Evolutionary conservation across 2,888 invertebrate species (phyloP).

Genomic region (Himalopsyche tibetana): DNA sequence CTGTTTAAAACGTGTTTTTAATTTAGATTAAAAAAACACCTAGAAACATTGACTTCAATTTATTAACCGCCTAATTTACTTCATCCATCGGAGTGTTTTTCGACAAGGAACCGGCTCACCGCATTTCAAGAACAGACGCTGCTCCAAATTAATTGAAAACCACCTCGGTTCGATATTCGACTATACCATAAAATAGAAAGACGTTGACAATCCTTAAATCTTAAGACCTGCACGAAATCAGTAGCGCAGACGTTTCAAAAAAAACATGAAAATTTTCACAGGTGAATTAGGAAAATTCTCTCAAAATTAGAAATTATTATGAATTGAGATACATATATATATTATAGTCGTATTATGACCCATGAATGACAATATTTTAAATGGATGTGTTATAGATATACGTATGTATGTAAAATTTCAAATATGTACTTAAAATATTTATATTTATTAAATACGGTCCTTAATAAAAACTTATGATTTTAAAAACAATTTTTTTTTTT

Average conservation of each 20-base stretch:
- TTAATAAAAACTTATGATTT: too few relatives aligned
- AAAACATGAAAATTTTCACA: too few relatives aligned
- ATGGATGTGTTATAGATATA: too few relatives aligned
- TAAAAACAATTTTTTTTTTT: too few relatives aligned
- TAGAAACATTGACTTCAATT: neutral
- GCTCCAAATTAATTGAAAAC: constrained; percentile 40
- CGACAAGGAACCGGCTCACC: constrained; percentile 35
- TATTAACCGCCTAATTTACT: constrained; percentile 40
- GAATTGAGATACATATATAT: too few relatives aligned
- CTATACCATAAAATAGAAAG: constrained; percentile 1
- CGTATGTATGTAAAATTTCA: too few relatives aligned
- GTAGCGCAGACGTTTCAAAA: neutral
- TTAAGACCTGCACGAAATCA: constrained; percentile 4
- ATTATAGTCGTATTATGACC: too few relatives aligned
- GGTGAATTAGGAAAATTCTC: too few relatives aligned
- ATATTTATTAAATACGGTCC: too few relatives aligned
- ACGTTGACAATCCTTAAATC: constrained; percentile 41
- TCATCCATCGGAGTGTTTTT: constrained; percentile 32
- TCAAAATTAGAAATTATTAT: too few relatives aligned
- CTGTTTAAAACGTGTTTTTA: neutral
- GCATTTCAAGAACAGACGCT: constrained; percentile 42
- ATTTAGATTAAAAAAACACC: constrained; percentile 30
- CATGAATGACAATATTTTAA: too few relatives aligned
- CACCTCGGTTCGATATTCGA: constrained; percentile 29
- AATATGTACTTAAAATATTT: too few relatives aligned